phyloP scores from a whole-genome alignment of 2,113 vertebrate genomes.

The Pseudolaguvia tuberculata region DNA sequence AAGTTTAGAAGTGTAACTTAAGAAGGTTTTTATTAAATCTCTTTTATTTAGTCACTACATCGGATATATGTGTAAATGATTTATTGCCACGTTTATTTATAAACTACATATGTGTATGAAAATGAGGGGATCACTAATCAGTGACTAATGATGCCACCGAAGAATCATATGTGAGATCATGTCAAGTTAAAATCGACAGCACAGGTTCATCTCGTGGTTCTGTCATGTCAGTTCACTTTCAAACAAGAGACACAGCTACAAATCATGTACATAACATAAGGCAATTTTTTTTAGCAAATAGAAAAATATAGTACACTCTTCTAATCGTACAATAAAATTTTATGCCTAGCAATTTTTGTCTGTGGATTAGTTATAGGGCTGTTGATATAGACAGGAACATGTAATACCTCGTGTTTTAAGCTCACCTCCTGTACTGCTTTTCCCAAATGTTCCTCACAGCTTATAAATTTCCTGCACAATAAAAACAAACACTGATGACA shows the following conservation, averaged over 20 bases:
- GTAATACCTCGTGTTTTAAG: not conserved
- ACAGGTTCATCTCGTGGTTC: constrained; percentile 16
- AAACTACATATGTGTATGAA: no score
- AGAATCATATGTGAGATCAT: no score
- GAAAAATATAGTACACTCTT: no score
- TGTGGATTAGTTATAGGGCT: not conserved
- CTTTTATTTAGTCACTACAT: no score
- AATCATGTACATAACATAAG: no score
- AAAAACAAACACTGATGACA: not conserved
- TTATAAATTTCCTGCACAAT: constrained; percentile 73
- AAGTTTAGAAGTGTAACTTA: no score
- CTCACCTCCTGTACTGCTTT: constrained; percentile 76
- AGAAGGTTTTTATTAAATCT: no score
- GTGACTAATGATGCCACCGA: not conserved
- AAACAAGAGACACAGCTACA: not conserved
- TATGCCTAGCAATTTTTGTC: no score
- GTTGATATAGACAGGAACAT: not conserved
- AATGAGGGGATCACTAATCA: no score
- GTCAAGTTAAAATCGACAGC: not conserved
- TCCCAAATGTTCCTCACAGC: constrained; percentile 76
- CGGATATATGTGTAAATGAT: no score
- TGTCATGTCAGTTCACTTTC: not conserved
- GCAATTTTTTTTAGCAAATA: no score
- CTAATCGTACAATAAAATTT: not conserved
- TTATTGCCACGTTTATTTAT: no score